Conservation (phyloP, 2,113 vertebrate species). For the Fukomys damarensis region DNA sequence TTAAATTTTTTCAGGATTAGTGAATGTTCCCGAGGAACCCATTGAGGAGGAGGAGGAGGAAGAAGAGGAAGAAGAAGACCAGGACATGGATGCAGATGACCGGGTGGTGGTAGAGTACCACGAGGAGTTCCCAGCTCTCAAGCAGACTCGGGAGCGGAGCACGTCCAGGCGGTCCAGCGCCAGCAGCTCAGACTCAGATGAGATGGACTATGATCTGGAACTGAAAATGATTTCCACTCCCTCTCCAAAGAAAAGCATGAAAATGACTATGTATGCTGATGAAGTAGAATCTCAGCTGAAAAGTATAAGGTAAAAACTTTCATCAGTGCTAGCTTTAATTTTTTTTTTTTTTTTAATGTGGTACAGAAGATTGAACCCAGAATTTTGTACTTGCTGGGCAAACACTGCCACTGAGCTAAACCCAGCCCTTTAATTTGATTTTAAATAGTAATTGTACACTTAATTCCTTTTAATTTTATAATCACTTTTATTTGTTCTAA, state of each 20-base stretch:
- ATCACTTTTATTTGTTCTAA: constrained; percentile 4
- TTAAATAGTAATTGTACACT: constrained; percentile 16
- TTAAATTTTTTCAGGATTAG: constrained; percentile 88
- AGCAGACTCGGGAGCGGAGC: constrained; percentile 84
- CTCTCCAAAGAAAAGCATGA: constrained; percentile 98
- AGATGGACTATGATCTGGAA: constrained; percentile 99
- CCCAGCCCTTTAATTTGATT: constrained; percentile 43
- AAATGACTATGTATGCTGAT: constrained; percentile 99
- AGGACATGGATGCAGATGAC: constrained; percentile 97
- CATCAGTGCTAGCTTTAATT: constrained; percentile 41
- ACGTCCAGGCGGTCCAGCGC: constrained; percentile 79
- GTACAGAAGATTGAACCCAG: background rate
- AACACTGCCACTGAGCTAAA: background rate
- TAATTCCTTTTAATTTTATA: background rate
- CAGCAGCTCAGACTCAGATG: constrained; percentile 94
- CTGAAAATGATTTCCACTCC: constrained; percentile 99
- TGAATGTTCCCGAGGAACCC: constrained; percentile 95
- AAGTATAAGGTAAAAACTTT: constrained; percentile 90
- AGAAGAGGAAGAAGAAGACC: constrained; percentile 90
- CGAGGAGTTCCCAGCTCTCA: constrained; percentile 88
- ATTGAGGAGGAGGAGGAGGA: constrained; percentile 94
- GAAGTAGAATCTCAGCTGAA: constrained; percentile 95
- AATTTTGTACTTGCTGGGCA: background rate
- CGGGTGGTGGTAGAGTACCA: constrained; percentile 95
- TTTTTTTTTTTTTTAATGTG: background rate